phyloP scores from a whole-genome alignment of 2,888 invertebrate species.

The Protonemura montana region DNA sequence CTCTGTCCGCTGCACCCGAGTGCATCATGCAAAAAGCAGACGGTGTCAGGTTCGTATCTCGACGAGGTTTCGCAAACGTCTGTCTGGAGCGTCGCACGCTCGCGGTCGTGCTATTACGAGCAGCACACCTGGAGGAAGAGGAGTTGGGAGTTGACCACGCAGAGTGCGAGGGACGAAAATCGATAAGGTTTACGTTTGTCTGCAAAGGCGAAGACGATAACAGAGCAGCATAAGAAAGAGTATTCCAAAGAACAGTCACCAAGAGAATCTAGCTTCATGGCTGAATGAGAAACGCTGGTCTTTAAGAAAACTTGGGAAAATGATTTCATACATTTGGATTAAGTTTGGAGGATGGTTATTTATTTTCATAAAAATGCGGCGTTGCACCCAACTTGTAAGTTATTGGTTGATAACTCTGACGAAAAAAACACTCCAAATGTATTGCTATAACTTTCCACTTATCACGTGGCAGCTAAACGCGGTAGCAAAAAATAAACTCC shows the following conservation, averaged over 20 bases:
- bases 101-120: neutral
- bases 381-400: neutral
- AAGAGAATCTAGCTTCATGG: neutral
- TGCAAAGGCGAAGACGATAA: neutral
- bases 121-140: too few relatives aligned
- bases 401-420: neutral
- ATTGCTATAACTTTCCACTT: constrained; percentile 4
- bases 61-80: neutral
- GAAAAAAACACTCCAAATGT: neutral
- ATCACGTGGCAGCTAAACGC: neutral
- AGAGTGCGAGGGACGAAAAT: neutral
- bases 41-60: neutral
- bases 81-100: neutral
- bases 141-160: too few relatives aligned
- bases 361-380: neutral
- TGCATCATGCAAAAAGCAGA: neutral
- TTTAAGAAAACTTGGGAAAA: neutral
- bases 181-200: neutral
- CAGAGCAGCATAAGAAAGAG: neutral
- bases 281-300: too few relatives aligned
- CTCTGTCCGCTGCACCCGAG: neutral
- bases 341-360: neutral
- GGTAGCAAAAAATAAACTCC: neutral
- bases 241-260: neutral
- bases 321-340: neutral